Evolutionary conservation across 2,888 invertebrate genomes (phyloP).

Genomic region (Drosophila neotestacea): DNA sequence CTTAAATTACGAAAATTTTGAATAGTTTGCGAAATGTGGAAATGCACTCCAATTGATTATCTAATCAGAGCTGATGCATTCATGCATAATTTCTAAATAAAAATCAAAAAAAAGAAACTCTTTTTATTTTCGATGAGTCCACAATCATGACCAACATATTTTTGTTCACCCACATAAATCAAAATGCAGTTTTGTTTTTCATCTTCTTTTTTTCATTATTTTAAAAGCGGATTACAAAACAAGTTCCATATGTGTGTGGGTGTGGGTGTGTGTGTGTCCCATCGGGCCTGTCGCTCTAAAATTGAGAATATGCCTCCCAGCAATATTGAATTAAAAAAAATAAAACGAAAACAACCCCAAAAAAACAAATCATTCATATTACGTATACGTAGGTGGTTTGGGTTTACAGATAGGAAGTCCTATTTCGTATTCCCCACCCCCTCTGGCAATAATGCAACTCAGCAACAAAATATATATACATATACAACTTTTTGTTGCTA

Average conservation of each 20-base stretch:
- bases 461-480: slow-evolving; percentile 67
- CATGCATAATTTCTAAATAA: slow-evolving; percentile 54
- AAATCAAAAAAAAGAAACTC: slow-evolving; percentile 2
- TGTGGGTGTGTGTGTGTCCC: slow-evolving; percentile 20
- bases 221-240: slow-evolving; percentile 72
- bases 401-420: neutral
- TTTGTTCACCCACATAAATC: slow-evolving; percentile 34
- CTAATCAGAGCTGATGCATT: slow-evolving; percentile 27
- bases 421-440: neutral
- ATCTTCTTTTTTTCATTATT: slow-evolving; percentile 60
- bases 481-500: slow-evolving; percentile 54
- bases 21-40: slow-evolving; percentile 6
- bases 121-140: slow-evolving; percentile 11
- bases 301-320: slow-evolving; percentile 37
- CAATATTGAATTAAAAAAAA: slow-evolving; percentile 58
- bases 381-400: slow-evolving; percentile 17
- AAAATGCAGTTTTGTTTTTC: slow-evolving; percentile 22
- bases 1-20: neutral
- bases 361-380: slow-evolving; percentile 20
- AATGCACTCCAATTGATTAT: slow-evolving; percentile 50
- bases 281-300: slow-evolving; percentile 42
- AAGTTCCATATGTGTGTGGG: slow-evolving; percentile 23
- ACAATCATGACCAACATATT: slow-evolving; percentile 28
- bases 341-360: slow-evolving; percentile 19
- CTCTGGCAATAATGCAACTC: slow-evolving; percentile 63